Evolutionary conservation across 2,888 invertebrate species (phyloP).

Genomic region (Theretra japonica): DNA sequence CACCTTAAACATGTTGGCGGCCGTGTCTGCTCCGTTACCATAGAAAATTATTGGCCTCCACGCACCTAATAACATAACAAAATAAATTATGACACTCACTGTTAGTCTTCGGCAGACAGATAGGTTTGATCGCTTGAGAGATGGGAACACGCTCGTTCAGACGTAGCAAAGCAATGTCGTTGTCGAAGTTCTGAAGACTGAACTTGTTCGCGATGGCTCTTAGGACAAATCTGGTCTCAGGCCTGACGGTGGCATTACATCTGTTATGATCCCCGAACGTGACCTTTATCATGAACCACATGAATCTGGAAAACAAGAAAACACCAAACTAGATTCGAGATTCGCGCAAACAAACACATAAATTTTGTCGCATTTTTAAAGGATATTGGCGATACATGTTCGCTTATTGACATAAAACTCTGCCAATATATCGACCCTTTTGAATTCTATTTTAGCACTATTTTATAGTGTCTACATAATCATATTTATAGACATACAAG

Average conservation of each 20-base stretch:
- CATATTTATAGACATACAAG: background rate
- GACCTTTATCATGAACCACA: slow-evolving; percentile 97
- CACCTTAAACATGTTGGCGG: no score
- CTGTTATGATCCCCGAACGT: slow-evolving; percentile 95
- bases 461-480: background rate
- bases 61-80: background rate
- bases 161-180: slow-evolving; percentile 93
- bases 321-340: slow-evolving; percentile 25
- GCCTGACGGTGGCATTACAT: slow-evolving; percentile 88
- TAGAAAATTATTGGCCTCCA: no score
- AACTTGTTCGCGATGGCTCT: slow-evolving; percentile 92
- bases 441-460: background rate
- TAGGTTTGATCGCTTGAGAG: slow-evolving; percentile 91
- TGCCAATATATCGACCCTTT: background rate
- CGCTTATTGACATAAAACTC: background rate
- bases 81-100: slow-evolving; percentile 71
- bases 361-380: slow-evolving; percentile 28
- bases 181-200: slow-evolving; percentile 93
- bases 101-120: slow-evolving; percentile 88
- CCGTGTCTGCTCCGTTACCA: no score
- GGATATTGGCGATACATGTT: background rate
- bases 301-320: slow-evolving; percentile 86
- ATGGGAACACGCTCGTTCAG: slow-evolving; percentile 93
- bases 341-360: slow-evolving; percentile 28
- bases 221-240: slow-evolving; percentile 92